Evolutionary conservation across 2,888 invertebrate species (phyloP).

Genomic region (Latrodectus elegans): DNA sequence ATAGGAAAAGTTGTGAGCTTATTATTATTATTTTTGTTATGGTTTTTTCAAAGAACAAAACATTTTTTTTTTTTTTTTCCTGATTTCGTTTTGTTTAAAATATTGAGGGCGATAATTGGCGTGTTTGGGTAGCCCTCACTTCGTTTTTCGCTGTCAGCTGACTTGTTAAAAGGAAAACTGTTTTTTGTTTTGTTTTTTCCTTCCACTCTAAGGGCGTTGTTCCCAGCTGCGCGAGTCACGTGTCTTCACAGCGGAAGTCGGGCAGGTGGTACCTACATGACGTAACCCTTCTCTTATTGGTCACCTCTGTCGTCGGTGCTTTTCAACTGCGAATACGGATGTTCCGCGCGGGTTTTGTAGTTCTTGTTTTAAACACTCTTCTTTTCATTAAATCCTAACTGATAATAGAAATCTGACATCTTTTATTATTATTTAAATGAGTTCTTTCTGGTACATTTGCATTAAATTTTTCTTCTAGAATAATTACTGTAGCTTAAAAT

Average conservation of each 20-base stretch:
- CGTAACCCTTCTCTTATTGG: slow-evolving; percentile 32
- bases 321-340: slow-evolving; percentile 11
- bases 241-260: slow-evolving; percentile 57
- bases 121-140: neutral
- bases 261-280: slow-evolving; percentile 55
- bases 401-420: too few relatives aligned
- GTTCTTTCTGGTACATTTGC: too few relatives aligned
- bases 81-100: too few relatives aligned
- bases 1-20: too few relatives aligned
- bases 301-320: neutral
- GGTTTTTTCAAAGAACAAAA: too few relatives aligned
- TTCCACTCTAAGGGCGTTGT: slow-evolving; percentile 57
- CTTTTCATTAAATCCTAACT: too few relatives aligned
- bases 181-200: slow-evolving; percentile 18
- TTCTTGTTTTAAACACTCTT: neutral
- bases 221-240: slow-evolving; percentile 57
- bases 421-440: too few relatives aligned
- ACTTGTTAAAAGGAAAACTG: slow-evolving; percentile 40
- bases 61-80: too few relatives aligned
- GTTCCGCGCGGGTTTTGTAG: neutral
- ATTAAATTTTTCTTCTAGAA: too few relatives aligned
- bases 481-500: too few relatives aligned
- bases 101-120: slow-evolving; percentile 1
- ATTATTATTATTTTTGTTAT: too few relatives aligned
- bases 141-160: slow-evolving; percentile 41